Percentiles rank a stretch among this genome's conserved stretches.
Conservation (phyloP, 2,797 vertebrate species). For the Chaenodraco wilsoni region DNA sequence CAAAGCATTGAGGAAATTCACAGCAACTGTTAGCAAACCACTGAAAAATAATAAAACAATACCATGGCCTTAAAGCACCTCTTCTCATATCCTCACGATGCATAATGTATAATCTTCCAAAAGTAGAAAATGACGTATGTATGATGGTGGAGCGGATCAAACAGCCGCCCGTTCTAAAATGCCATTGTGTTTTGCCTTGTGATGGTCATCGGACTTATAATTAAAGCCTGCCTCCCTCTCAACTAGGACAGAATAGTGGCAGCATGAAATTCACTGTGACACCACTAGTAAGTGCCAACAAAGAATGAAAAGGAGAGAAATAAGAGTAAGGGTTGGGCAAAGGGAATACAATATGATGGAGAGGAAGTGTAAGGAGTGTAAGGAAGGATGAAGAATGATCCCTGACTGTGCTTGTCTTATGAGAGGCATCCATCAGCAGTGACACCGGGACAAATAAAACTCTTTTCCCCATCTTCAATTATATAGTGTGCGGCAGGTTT, state of each 20-base stretch:
- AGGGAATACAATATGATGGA: slow-evolving; percentile 70
- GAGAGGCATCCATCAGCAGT: slow-evolving; percentile 84
- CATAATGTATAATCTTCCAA: slow-evolving; percentile 15
- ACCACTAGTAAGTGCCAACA: slow-evolving; percentile 49
- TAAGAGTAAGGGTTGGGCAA: slow-evolving; percentile 39
- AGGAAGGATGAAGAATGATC: slow-evolving; percentile 82
- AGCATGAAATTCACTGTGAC: slow-evolving; percentile 69
- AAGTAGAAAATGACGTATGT: slow-evolving; percentile 19
- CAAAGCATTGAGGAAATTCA: slow-evolving; percentile 4
- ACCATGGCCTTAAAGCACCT: slow-evolving; percentile 23
- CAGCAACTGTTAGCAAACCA: slow-evolving; percentile 3
- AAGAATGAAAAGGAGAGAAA: neutral
- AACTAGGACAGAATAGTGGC: slow-evolving; percentile 66
- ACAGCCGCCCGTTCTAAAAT: slow-evolving; percentile 21
- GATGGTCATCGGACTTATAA: slow-evolving; percentile 54
- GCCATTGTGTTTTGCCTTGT: slow-evolving; percentile 17
- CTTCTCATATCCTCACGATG: neutral
- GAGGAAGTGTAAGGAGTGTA: slow-evolving; percentile 69
- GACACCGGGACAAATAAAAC: slow-evolving; percentile 80
- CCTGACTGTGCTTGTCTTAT: slow-evolving; percentile 83
- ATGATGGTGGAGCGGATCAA: slow-evolving; percentile 6
- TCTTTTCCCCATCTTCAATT: slow-evolving; percentile 74
- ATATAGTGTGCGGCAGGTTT: slow-evolving; percentile 39
- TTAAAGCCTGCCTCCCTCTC: slow-evolving; percentile 55
- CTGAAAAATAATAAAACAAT: slow-evolving; percentile 11